These are phyloP conservation scores for Agelastica alni DNA, from an alignment of 2,888 invertebrate species.

Conservation along the genomic window DNA sequence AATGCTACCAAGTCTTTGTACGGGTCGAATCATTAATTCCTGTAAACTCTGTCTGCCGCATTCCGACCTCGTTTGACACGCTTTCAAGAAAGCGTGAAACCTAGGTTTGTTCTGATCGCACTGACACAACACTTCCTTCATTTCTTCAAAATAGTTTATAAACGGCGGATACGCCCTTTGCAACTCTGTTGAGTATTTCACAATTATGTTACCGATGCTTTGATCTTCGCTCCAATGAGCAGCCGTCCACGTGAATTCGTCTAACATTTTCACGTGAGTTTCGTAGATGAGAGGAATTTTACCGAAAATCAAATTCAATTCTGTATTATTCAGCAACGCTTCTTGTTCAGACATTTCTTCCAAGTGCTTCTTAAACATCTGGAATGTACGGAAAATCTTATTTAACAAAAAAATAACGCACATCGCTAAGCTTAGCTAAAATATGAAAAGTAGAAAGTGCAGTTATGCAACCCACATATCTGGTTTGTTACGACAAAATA, in stretches of 20 bases:
- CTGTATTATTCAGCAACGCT: constrained; percentile 84
- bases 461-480: no score
- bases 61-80: constrained; percentile 90
- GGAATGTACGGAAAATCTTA: no score
- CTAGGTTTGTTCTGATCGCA: constrained; percentile 93
- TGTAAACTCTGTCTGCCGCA: constrained; percentile 95
- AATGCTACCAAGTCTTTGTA: constrained; percentile 96
- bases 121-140: constrained; percentile 88
- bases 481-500: no score
- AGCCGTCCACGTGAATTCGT: constrained; percentile 68
- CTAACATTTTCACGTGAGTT: constrained; percentile 81
- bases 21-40: constrained; percentile 95
- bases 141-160: constrained; percentile 97
- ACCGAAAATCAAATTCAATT: constrained; percentile 93
- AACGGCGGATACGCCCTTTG: constrained; percentile 96
- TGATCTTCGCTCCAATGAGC: constrained; percentile 85
- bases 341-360: constrained; percentile 85
- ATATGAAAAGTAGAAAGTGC: no score
- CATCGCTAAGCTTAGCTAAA: no score
- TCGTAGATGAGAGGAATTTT: constrained; percentile 94
- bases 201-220: constrained; percentile 75
- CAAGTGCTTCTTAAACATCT: constrained; percentile 93
- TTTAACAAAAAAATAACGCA: no score
- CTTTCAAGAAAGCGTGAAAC: constrained; percentile 98
- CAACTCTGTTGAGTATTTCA: constrained; percentile 82